Percentiles rank a stretch among this genome's conserved stretches.
phyloP scores from a whole-genome alignment of 2,113 vertebrate genomes.

The Gymnorhina tibicen region DNA sequence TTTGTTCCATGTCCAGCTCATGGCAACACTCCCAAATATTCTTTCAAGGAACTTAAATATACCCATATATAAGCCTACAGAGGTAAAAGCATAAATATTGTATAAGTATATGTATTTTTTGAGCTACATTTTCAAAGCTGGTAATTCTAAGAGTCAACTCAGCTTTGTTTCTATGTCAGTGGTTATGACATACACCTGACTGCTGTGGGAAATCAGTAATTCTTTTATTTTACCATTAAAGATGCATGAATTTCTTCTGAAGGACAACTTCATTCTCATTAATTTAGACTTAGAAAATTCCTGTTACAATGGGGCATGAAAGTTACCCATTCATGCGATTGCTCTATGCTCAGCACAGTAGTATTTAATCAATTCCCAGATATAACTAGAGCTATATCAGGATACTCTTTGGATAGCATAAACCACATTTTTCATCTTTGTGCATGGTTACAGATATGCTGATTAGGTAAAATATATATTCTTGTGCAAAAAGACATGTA shows the following conservation, averaged over 20 bases:
- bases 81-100: not conserved
- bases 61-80: not conserved
- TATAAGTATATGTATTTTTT: not conserved
- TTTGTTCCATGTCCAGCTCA: constrained; percentile 38
- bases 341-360: not conserved
- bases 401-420: not conserved
- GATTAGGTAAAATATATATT: constrained; percentile 20
- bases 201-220: not conserved
- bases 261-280: not conserved
- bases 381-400: not conserved
- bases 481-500: not conserved
- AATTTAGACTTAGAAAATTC: not conserved
- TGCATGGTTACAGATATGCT: not conserved
- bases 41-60: not conserved
- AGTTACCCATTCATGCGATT: not conserved
- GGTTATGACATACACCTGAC: not conserved
- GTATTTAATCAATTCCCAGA: not conserved
- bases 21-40: not conserved
- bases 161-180: not conserved
- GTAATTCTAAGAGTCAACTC: not conserved
- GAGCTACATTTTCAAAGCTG: not conserved
- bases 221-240: not conserved
- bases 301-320: not conserved
- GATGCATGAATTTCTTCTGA: not conserved
- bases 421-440: not conserved